These are phyloP conservation scores for Enteromius thamalakanensis DNA, from an alignment of 2,797 vertebrate genomes.

Conservation along the genomic window DNA sequence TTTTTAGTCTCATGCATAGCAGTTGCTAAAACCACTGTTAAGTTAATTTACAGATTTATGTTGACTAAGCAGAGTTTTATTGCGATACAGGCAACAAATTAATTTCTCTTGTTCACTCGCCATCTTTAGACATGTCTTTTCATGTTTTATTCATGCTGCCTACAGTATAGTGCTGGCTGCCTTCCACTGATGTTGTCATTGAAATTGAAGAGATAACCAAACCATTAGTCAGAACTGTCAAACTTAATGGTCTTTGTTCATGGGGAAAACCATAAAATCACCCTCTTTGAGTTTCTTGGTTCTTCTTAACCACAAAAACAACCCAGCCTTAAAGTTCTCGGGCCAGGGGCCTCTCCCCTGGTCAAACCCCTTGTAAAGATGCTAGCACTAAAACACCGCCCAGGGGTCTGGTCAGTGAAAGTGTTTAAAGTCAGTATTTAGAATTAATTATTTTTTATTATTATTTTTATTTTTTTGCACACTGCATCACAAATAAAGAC, in stretches of 20 bases:
- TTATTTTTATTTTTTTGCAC: neutral
- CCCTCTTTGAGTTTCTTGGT: neutral
- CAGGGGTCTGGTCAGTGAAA: neutral
- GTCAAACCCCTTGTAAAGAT: conserved; percentile 17
- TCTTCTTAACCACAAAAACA: conserved; percentile 39
- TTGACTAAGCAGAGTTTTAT: neutral
- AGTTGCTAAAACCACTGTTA: neutral
- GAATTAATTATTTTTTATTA: neutral
- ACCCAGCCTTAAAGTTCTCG: neutral
- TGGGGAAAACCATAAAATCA: neutral
- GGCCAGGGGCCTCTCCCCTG: neutral
- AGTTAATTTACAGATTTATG: neutral
- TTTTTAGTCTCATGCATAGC: neutral
- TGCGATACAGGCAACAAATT: neutral
- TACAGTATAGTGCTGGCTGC: neutral
- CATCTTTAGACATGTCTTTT: neutral
- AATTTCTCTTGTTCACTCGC: neutral
- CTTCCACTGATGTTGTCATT: neutral
- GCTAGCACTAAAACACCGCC: conserved; percentile 10
- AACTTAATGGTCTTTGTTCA: conserved; percentile 4
- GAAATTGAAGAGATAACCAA: conserved; percentile 2
- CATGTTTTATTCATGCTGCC: neutral
- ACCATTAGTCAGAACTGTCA: conserved; percentile 20
- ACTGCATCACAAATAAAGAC: neutral
- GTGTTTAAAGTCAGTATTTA: conserved; percentile 15